These are phyloP conservation scores for Chrysolophus pictus DNA, from an alignment of 2,797 vertebrate species.

Conservation along the genomic window DNA sequence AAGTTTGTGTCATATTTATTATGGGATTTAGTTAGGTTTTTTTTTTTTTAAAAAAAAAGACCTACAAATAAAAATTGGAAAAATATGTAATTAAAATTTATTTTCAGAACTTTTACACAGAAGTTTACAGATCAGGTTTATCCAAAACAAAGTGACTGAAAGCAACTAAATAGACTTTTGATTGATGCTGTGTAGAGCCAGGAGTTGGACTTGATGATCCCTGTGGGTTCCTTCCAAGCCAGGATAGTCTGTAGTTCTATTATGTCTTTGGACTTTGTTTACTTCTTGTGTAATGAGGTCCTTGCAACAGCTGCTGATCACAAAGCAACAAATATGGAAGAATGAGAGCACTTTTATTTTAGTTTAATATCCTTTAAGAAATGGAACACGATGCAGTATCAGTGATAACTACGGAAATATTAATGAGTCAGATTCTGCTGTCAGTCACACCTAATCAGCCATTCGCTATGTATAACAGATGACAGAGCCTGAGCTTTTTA, in stretches of 20 bases:
- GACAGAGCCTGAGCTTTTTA: slow-evolving; percentile 66
- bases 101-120: background rate
- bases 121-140: background rate
- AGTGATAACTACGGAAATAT: slow-evolving; percentile 46
- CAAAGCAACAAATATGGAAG: background rate
- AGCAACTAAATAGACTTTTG: background rate
- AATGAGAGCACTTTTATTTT: background rate
- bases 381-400: background rate
- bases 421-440: slow-evolving; percentile 27
- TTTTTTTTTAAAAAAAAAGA: background rate
- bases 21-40: background rate
- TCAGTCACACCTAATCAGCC: slow-evolving; percentile 65
- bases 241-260: background rate
- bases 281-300: background rate
- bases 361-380: background rate
- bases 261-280: background rate
- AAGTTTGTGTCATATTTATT: background rate
- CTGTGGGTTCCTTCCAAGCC: background rate
- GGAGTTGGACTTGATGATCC: background rate
- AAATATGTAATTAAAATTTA: background rate
- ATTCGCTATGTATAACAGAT: slow-evolving; percentile 63
- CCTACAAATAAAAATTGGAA: background rate
- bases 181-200: background rate
- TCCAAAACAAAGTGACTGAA: background rate
- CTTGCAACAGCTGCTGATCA: background rate